Percentiles rank a stretch among this genome's conserved stretches.
phyloP scores from a whole-genome alignment of 1,140 invertebrate species.

The Pseudomyrmex sp. region DNA sequence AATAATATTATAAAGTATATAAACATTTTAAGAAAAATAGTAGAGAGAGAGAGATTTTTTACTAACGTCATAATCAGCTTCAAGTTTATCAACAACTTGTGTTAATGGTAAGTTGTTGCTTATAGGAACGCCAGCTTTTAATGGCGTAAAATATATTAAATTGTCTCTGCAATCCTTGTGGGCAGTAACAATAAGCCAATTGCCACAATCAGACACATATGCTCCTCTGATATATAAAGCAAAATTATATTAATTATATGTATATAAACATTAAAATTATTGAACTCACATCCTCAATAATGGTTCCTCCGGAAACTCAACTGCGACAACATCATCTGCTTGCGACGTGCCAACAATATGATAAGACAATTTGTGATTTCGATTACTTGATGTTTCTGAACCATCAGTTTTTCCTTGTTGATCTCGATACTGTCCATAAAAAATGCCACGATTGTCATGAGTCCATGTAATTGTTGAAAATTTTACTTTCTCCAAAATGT shows the following conservation, averaged over 20 bases:
- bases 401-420: constrained; percentile 94
- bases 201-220: constrained; percentile 95
- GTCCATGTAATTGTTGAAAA: constrained; percentile 97
- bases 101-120: constrained; percentile 88
- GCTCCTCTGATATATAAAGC: constrained; percentile 87
- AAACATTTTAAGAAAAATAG: constrained; percentile 2
- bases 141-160: constrained; percentile 93
- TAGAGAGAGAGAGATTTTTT: constrained; percentile 29
- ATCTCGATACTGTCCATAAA: constrained; percentile 95
- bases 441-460: constrained; percentile 97
- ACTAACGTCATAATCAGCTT: constrained; percentile 96
- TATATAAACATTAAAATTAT: neutral
- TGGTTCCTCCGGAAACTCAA: constrained; percentile 96
- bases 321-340: constrained; percentile 94
- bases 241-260: constrained; percentile 23
- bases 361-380: constrained; percentile 97
- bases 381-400: constrained; percentile 94
- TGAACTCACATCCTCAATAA: constrained; percentile 94
- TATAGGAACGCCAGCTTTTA: constrained; percentile 88
- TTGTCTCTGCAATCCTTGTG: constrained; percentile 95
- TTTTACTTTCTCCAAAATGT: constrained; percentile 96
- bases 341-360: constrained; percentile 95
- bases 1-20: neutral
- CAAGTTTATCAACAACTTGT: constrained; percentile 94
- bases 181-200: constrained; percentile 93